phyloP scores from a whole-genome alignment of 2,888 invertebrate species.

The Callosobruchus maculatus region DNA sequence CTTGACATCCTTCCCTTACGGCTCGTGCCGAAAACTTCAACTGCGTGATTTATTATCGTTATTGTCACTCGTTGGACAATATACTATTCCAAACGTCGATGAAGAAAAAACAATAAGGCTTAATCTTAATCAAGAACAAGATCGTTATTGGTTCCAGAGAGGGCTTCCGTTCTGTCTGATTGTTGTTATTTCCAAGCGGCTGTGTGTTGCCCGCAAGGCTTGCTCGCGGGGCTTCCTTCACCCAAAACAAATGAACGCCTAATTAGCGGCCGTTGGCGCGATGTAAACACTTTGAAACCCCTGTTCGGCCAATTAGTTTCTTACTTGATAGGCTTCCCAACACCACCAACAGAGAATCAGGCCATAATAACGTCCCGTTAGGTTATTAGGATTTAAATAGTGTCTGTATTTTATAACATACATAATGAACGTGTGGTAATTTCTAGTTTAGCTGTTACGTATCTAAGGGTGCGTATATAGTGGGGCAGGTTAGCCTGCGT shows the following conservation, averaged over 20 bases:
- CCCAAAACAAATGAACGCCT: constrained; percentile 18
- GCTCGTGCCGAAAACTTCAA: no score
- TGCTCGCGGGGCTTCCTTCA: constrained; percentile 22
- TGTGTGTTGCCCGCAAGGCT: constrained; percentile 23
- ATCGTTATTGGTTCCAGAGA: constrained; percentile 25
- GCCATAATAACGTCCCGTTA: no score
- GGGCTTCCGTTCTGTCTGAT: constrained; percentile 30
- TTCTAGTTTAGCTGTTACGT: no score
- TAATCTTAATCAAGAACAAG: constrained; percentile 32
- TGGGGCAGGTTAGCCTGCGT: no score
- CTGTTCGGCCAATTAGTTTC: constrained; percentile 6
- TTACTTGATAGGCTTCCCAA: neutral
- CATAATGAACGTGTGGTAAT: no score
- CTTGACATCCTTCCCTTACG: no score
- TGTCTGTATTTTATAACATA: no score
- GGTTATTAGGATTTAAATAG: no score
- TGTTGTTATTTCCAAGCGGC: constrained; percentile 14
- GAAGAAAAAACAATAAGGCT: constrained; percentile 16
- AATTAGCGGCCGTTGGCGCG: constrained; percentile 16
- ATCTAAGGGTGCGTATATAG: no score
- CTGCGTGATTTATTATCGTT: no score
- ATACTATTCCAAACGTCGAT: no score
- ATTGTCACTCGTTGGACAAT: no score
- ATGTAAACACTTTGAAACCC: constrained; percentile 25
- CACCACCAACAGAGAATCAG: neutral